Evolutionary conservation across 2,888 invertebrate species (phyloP).

Genomic region (Ophioninae sp.): DNA sequence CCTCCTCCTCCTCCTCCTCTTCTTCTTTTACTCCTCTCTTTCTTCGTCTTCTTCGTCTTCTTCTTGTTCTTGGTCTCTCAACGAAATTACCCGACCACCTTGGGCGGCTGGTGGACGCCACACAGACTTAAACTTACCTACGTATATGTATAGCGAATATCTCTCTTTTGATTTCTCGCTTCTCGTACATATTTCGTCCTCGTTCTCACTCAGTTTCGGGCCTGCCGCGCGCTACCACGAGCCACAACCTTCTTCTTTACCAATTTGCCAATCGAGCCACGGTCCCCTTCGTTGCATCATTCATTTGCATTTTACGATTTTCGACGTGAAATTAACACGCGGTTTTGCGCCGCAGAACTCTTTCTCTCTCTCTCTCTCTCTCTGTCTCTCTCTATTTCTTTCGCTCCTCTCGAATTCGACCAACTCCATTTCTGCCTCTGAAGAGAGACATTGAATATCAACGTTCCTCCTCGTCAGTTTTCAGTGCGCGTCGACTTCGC

Average conservation of each 20-base stretch:
- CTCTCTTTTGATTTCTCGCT: conserved; percentile 56
- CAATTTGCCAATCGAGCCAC: conserved; percentile 78
- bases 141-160: background rate
- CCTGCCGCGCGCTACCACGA: conserved; percentile 33
- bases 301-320: conserved; percentile 81
- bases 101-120: conserved; percentile 75
- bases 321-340: conserved; percentile 77
- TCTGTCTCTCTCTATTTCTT: conserved; percentile 12
- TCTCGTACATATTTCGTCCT: conserved; percentile 46
- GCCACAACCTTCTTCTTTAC: conserved; percentile 73
- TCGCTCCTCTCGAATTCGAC: background rate
- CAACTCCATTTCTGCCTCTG: background rate
- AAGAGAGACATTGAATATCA: background rate
- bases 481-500: no score
- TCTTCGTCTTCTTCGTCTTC: conserved; percentile 38
- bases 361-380: background rate
- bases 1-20: no score
- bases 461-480: background rate
- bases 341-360: background rate
- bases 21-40: no score
- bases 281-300: conserved; percentile 65
- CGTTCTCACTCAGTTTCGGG: conserved; percentile 44
- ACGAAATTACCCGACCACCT: conserved; percentile 81
- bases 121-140: conserved; percentile 52
- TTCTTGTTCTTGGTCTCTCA: conserved; percentile 68